These are phyloP conservation scores for Spheniscus humboldti DNA, from an alignment of 2,797 vertebrate genomes.

Conservation along the genomic window DNA sequence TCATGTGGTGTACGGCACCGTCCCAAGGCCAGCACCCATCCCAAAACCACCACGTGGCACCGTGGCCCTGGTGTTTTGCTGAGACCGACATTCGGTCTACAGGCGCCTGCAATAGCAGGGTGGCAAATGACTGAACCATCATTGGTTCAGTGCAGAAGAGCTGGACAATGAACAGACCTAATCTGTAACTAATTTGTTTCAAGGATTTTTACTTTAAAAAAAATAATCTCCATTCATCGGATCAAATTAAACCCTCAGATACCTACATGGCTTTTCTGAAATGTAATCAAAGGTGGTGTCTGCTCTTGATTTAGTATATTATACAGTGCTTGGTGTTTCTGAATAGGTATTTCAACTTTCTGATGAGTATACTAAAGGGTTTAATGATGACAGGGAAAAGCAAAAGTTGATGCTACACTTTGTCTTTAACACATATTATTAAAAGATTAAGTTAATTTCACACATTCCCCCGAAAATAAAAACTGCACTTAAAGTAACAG, in stretches of 20 bases:
- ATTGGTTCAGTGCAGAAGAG: not conserved
- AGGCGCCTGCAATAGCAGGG: not conserved
- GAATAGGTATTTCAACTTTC: constrained; percentile 2
- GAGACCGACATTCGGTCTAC: fast-evolving
- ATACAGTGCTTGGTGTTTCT: not conserved
- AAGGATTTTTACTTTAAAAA: not conserved
- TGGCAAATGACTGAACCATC: not conserved
- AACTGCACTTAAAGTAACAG: not conserved
- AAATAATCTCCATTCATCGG: not conserved
- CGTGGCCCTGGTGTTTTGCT: not conserved
- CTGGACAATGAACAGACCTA: not conserved
- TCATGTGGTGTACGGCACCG: fast-evolving
- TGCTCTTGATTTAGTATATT: not conserved
- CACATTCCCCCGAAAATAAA: not conserved
- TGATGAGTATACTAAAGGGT: not conserved
- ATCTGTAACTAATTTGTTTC: not conserved
- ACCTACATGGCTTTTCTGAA: not conserved
- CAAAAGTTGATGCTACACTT: not conserved
- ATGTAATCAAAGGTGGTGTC: not conserved
- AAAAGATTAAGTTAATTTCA: not conserved
- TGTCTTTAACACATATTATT: not conserved
- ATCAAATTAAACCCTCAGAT: not conserved
- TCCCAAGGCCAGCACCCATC: not conserved
- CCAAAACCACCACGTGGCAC: not conserved
- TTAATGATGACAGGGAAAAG: not conserved